Conservation (phyloP, 2,113 vertebrate genomes). For the Smithornis capensis region DNA sequence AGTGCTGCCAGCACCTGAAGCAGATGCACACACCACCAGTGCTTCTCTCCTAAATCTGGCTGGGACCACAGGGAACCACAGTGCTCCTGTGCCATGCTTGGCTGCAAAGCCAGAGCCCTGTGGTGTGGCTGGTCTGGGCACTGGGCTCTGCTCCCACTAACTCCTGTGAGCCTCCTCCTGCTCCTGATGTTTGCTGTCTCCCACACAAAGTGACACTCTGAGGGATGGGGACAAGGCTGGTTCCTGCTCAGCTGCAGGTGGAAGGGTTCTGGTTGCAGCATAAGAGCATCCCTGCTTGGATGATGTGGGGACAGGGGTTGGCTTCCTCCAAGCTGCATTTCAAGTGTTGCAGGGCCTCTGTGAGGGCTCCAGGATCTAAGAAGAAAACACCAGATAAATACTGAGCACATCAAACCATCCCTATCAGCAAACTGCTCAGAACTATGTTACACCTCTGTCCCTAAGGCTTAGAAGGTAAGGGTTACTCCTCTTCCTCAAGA, state of each 20-base stretch:
- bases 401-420: neutral
- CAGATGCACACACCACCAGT: neutral
- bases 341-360: neutral
- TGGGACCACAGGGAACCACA: rapidly evolving
- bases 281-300: neutral
- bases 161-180: rapidly evolving
- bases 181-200: neutral
- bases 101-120: neutral
- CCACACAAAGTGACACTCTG: rapidly evolving
- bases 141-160: neutral
- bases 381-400: neutral
- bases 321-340: neutral
- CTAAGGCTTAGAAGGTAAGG: neutral
- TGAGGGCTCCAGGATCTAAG: neutral
- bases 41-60: neutral
- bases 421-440: neutral
- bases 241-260: neutral
- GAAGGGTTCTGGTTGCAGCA: neutral
- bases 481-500: neutral
- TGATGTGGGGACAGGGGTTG: neutral
- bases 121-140: neutral
- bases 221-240: neutral
- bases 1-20: neutral
- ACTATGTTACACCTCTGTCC: rapidly evolving
- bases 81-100: rapidly evolving